Evolutionary conservation across 30 jellyfish, hydroid and myxozoan species (phyloP).

Genomic region (Turritopsis rubra): DNA sequence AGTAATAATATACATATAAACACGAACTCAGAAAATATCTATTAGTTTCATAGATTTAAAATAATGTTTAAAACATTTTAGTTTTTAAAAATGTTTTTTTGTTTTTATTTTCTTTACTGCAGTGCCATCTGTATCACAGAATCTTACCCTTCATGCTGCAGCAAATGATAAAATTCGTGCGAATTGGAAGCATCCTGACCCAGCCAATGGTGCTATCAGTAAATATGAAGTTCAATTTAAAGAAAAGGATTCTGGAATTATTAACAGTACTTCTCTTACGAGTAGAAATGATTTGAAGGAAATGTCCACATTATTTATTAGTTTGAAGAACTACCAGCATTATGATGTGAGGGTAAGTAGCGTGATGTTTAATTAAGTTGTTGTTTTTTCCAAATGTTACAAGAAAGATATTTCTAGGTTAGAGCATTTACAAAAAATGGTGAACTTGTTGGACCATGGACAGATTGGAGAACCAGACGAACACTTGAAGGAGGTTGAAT

Average conservation of each 20-base stretch:
- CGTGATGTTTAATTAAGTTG: not conserved
- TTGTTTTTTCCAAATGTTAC: not conserved
- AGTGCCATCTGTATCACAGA: constrained; percentile 3
- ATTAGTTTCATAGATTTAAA: too few relatives aligned
- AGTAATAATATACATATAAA: too few relatives aligned
- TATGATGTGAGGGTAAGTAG: constrained; percentile 16
- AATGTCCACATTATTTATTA: not conserved
- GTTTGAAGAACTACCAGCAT: not conserved
- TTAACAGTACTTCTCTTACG: not conserved
- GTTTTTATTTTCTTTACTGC: too few relatives aligned
- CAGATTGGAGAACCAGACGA: not conserved
- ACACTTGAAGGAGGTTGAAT: constrained; percentile 29
- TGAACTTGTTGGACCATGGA: constrained; percentile 13
- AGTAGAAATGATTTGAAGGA: not conserved
- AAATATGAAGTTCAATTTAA: constrained; percentile 5
- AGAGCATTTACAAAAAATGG: constrained; percentile 13
- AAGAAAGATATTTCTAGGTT: not conserved
- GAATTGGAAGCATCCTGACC: constrained; percentile 18
- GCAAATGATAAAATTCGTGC: constrained; percentile 10
- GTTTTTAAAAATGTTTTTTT: too few relatives aligned
- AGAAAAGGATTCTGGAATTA: not conserved
- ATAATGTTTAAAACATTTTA: too few relatives aligned
- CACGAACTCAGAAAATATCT: too few relatives aligned
- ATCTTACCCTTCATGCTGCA: not conserved
- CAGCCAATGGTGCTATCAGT: not conserved